Evolutionary conservation across 2,113 vertebrate species (phyloP).

Genomic region (cattle (Bos taurus)): DNA sequence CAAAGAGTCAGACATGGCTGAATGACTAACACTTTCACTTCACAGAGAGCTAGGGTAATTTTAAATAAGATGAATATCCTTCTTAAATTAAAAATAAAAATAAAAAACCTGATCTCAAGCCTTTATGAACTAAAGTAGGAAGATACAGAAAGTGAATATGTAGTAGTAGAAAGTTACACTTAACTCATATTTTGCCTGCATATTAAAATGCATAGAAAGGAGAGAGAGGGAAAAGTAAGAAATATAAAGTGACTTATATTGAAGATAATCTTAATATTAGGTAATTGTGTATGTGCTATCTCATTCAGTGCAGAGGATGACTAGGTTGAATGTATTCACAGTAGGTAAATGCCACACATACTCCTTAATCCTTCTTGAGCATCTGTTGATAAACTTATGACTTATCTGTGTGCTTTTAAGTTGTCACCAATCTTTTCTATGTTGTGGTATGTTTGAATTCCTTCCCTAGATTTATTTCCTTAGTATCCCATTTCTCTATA

Average conservation of each 20-base stretch:
- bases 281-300: not conserved
- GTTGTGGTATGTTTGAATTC: not conserved
- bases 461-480: not conserved
- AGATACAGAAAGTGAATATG: not conserved
- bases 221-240: not conserved
- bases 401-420: not conserved
- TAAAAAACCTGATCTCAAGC: not conserved
- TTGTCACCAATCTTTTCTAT: not conserved
- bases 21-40: not conserved
- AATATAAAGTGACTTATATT: not conserved
- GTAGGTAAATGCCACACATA: not conserved
- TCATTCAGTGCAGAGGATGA: not conserved
- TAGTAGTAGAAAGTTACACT: not conserved
- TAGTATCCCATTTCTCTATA: not conserved
- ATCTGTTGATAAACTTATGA: not conserved
- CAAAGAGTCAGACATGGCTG: not conserved
- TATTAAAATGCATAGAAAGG: not conserved
- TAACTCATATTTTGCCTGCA: not conserved
- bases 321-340: not conserved
- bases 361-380: not conserved
- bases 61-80: not conserved
- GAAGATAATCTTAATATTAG: not conserved
- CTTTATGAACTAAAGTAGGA: not conserved
- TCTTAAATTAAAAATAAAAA: not conserved
- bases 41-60: not conserved